Base-by-base conservation (phyloP, 2,797 vertebrate species). In the Halcyon leucocephala region DNA sequence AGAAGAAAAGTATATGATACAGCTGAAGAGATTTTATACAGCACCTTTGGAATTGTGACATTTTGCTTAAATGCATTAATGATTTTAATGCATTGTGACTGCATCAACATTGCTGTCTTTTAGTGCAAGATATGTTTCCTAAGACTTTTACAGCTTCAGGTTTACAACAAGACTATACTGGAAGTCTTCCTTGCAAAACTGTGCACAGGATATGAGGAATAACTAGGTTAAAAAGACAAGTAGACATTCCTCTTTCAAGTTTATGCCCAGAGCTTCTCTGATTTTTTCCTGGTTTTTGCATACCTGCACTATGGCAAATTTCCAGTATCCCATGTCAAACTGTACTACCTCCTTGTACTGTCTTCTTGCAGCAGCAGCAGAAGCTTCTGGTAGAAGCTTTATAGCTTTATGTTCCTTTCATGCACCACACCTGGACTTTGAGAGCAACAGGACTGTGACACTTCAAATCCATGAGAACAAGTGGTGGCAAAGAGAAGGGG, bases 31-130 rank as follows among this genome's bases (percentile, higher is more conserved):
- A 72, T 73, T 88, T 84, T 84, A 52, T 82, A 64, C n/a, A 60
- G 18, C 20, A 35, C 66, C 71, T 95, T 73, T 7, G 6, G 42
- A 82, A 88, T 46, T 80, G 29, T 73, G 60, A 84, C 61, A 37
- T 11, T 93, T 89, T 7, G 61, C 87, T 90, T 89, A 71, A 88
- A 86, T 86, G 31, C 33, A 70, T 72, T 86, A 77, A 90, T 94
- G 88, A 81, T 78, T 90, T 74, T 76, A 66, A 57, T 60, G 11
- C 12, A 28, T 77, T 62, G 48, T 74, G 69, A 49, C 58, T 90
- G 58, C 37, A 65, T 69, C 42, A 67, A 39, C 24, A 58, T 28
- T 33, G 11, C 24, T 91, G 42, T 51, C 22, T 87, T 29, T 71
- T 60, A 70, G n/a, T 37, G 65, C 19, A 88, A 78, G 25, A 46